Conservation (phyloP, 2,888 invertebrate genomes). For the Drosophila parthenogenetica region DNA sequence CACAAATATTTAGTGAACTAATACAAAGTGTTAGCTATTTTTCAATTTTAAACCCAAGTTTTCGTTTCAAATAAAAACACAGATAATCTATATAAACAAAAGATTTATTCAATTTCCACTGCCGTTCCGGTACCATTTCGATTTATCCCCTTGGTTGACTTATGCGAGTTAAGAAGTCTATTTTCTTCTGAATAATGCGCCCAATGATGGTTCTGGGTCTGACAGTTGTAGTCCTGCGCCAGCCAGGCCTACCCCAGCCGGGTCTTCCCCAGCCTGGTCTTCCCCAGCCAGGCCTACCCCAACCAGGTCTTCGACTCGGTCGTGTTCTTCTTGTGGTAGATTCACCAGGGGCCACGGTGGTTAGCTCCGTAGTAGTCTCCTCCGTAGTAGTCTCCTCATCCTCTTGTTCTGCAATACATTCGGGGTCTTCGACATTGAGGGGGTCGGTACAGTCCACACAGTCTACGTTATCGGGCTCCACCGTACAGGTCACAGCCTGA, state of each 20-base stretch:
- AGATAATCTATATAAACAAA: neutral
- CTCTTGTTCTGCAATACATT: conserved; percentile 23
- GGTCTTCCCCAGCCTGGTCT: conserved; percentile 6
- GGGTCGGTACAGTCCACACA: conserved; percentile 33
- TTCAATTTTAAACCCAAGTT: no score
- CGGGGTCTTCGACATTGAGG: conserved; percentile 5
- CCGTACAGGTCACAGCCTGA: conserved; percentile 23
- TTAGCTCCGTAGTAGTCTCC: neutral
- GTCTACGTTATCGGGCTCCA: conserved; percentile 19
- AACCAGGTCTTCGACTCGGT: conserved; percentile 1
- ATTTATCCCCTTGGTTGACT: conserved; percentile 8
- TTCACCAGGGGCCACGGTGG: neutral
- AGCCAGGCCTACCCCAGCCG: conserved; percentile 12
- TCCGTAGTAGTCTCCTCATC: neutral
- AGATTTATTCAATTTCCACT: neutral
- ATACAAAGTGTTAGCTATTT: no score
- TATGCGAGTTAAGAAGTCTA: conserved; percentile 8
- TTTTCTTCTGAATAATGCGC: conserved; percentile 32
- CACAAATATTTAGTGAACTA: no score
- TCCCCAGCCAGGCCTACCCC: conserved; percentile 3
- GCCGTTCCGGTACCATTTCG: neutral
- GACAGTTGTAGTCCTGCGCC: conserved; percentile 3
- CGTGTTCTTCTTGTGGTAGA: neutral
- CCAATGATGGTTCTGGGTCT: conserved; percentile 26
- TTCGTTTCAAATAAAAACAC: no score